Conservation (phyloP, 2,797 vertebrate genomes). For the Peromyscus eremicus region DNA sequence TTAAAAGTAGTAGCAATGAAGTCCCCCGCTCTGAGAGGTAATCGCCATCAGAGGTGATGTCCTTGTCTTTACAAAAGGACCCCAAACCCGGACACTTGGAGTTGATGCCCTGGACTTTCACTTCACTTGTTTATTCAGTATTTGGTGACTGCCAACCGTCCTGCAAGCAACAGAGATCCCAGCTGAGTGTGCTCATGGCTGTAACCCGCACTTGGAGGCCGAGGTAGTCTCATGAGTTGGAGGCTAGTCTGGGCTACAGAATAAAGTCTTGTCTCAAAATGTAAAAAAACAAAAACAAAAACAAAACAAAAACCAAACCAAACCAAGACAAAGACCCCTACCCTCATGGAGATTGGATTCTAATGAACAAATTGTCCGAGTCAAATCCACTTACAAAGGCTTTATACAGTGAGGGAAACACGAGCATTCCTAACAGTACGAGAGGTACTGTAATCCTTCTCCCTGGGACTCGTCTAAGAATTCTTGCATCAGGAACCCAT, state of each 20-base stretch:
- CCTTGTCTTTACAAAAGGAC: slow-evolving; percentile 42
- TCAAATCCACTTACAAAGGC: slow-evolving; percentile 23
- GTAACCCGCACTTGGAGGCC: not conserved
- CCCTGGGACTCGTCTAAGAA: not conserved
- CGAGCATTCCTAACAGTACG: not conserved
- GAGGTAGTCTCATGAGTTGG: not conserved
- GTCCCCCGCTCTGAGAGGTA: slow-evolving; percentile 7
- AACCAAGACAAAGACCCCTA: not conserved
- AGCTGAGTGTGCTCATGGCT: not conserved
- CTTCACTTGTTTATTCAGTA: not conserved
- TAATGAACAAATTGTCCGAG: slow-evolving; percentile 1
- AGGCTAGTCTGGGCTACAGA: not conserved
- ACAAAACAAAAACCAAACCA: not conserved
- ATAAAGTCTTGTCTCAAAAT: not conserved
- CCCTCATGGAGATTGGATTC: slow-evolving; percentile 9
- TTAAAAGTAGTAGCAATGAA: slow-evolving; percentile 24
- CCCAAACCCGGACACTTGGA: not conserved
- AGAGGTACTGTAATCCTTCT: not conserved
- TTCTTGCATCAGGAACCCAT: slow-evolving; percentile 24
- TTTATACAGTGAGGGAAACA: not conserved
- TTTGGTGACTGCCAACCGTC: not conserved
- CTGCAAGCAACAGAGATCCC: not conserved
- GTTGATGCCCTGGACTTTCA: not conserved
- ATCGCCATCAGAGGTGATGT: not conserved
- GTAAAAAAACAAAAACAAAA: not conserved